Evolutionary conservation across 1,140 invertebrate genomes (phyloP).

Genomic region (Drosophila micromelanica): DNA sequence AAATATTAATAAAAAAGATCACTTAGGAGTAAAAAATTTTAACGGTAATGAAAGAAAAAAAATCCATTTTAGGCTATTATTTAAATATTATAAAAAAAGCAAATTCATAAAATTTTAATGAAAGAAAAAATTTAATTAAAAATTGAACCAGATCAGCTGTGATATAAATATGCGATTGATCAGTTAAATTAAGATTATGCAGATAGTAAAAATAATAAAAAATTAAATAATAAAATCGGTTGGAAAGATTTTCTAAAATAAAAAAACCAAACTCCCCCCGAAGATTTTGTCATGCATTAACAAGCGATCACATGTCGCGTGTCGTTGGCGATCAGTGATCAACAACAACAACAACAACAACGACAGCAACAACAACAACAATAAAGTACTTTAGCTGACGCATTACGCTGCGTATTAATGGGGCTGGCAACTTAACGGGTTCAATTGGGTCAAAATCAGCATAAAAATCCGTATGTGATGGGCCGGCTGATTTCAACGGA

Average conservation of each 20-base stretch:
- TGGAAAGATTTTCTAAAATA: constrained; percentile 11
- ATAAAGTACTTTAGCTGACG: constrained; percentile 35
- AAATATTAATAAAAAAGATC: background rate
- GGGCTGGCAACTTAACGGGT: constrained; percentile 38
- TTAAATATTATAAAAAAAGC: too few species aligned
- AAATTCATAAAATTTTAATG: too few species aligned
- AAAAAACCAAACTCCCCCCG: background rate
- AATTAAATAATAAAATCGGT: background rate
- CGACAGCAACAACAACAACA: constrained; percentile 16
- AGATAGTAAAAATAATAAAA: background rate
- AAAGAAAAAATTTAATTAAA: too few species aligned
- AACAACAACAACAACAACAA: constrained; percentile 15
- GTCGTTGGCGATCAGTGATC: constrained; percentile 14
- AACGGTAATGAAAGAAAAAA: too few species aligned
- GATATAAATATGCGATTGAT: background rate
- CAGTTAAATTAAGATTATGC: too few species aligned
- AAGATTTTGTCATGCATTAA: constrained; percentile 1
- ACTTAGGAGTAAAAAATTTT: too few species aligned
- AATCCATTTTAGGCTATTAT: too few species aligned
- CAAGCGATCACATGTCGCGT: constrained; percentile 31
- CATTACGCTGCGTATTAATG: constrained; percentile 56
- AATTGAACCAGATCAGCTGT: too few species aligned
- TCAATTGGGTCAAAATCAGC: constrained; percentile 81
- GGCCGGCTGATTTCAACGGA: constrained; percentile 53
- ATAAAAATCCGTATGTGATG: constrained; percentile 78